Conservation (phyloP, 2,113 vertebrate species). For the Typhlomys cinereus region DNA sequence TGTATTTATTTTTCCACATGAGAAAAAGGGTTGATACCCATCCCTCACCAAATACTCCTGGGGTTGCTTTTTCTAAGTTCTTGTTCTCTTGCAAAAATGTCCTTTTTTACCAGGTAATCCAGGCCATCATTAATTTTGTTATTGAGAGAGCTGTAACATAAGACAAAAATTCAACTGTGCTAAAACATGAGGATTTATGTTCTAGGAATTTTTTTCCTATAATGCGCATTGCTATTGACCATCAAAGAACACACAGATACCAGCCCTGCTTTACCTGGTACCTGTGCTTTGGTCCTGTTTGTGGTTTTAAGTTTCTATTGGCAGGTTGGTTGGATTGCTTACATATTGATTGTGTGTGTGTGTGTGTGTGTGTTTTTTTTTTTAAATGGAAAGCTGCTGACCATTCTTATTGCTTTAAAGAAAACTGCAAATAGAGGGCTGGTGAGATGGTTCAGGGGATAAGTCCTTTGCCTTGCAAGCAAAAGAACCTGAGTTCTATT, state of each 20-base stretch:
- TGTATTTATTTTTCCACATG: neutral
- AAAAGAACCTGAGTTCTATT: no score
- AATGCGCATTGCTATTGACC: rapidly evolving
- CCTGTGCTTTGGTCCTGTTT: neutral
- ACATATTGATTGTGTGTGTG: no score
- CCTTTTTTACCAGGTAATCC: neutral
- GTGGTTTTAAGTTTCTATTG: neutral
- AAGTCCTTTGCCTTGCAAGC: no score
- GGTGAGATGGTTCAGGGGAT: no score
- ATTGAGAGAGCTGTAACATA: neutral
- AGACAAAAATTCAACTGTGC: neutral
- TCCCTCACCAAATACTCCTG: neutral
- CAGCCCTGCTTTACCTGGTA: rapidly evolving
- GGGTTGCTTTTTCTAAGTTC: neutral
- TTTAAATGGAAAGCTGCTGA: neutral
- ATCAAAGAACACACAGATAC: neutral
- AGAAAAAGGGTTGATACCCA: neutral
- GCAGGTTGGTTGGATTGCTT: neutral
- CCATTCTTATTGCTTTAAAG: neutral
- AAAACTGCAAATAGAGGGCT: no score
- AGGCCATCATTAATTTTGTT: neutral
- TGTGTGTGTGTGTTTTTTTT: neutral
- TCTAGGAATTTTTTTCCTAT: neutral
- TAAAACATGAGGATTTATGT: neutral
- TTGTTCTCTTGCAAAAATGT: rapidly evolving